phyloP scores from a whole-genome alignment of 1,140 invertebrate species.

The Manduca sexta region DNA sequence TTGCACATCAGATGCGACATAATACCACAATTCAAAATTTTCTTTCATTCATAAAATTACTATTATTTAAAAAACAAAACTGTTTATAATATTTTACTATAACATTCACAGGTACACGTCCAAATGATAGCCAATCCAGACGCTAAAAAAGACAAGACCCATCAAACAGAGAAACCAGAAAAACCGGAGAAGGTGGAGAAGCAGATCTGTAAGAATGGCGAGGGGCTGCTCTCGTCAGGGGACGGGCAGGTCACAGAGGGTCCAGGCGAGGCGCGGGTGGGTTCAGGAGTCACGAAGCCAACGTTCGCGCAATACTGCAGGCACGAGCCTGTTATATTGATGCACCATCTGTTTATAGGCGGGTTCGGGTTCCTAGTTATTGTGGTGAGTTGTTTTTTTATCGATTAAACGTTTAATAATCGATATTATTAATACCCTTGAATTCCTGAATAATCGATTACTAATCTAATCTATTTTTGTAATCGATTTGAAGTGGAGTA shows the following conservation, averaged over 20 bases:
- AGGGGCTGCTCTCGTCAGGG: slow-evolving; percentile 13
- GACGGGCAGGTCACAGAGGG: not conserved
- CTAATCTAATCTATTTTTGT: too few relatives aligned
- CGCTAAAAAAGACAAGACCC: slow-evolving; percentile 2
- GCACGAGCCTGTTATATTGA: slow-evolving; percentile 78
- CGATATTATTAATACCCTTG: too few relatives aligned
- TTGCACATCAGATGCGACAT: too few relatives aligned
- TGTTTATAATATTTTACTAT: too few relatives aligned
- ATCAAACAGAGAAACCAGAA: not conserved
- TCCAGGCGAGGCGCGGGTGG: too few relatives aligned
- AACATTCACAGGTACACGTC: slow-evolving; percentile 38
- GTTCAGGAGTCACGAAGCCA: slow-evolving; percentile 8
- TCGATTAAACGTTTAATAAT: too few relatives aligned
- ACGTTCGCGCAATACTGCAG: slow-evolving; percentile 74
- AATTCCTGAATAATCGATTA: too few relatives aligned
- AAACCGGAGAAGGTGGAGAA: too few relatives aligned
- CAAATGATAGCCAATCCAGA: slow-evolving; percentile 34
- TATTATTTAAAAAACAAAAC: too few relatives aligned
- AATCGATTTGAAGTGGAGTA: too few relatives aligned
- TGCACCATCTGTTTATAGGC: slow-evolving; percentile 83
- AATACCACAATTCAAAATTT: too few relatives aligned
- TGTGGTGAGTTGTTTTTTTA: slow-evolving; percentile 71
- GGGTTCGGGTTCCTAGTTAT: slow-evolving; percentile 80
- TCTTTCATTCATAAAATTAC: too few relatives aligned
- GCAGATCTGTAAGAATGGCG: slow-evolving; percentile 21